Evolutionary conservation across 1,140 invertebrate species (phyloP), one percentile per base, ranked within the genome.

Genomic region (Drosophila ananassae): DNA sequence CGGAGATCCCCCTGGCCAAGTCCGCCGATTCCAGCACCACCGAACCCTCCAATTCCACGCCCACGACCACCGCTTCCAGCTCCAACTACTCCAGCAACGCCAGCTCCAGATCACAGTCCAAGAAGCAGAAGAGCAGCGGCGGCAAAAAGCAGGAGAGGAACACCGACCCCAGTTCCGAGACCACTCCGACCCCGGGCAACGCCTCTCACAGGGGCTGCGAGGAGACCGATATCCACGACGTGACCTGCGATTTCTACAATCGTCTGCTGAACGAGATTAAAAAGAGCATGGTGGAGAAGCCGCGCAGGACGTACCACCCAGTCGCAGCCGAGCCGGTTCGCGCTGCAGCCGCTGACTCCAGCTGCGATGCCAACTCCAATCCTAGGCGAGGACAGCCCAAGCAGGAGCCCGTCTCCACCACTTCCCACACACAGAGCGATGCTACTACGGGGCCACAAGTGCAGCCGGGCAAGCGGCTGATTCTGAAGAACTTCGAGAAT

Each of bases 401-500:
- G 17, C 47, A 68, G n/a, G 60, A 46, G 9, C 72, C 64, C 0
- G 79, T 78, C 7, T 77, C 67, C n/a, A 84, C 66, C 56, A 76
- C 73, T 5, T 66, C 61, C 3, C 62, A 63, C 21, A 66, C 79
- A 2, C 56, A 56, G 9, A 77, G 63, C 32, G 47, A 44, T 17
- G 55, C 21, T 25, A 44, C 25, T 41, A 58, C 79, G 39, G 54
- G 74, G 12, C 82, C 79, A 3, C 69, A 90, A 8, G 3, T 77
- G 34, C 66, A 81, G 66, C 71, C 75, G 2, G 89, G 81, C 25
- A 85, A 74, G 24, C 80, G 83, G 57, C 60, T 92, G 6, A 64
- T 92, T 2, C 30, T 92, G 2, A 92, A 91, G 52, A 92, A 92
- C 63, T 90, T 92, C 41, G 87, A 91, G 74, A 92, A 92, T 54